A percentile compares a stretch with the other conserved stretches of the same genome.
Conservation (phyloP, 2,113 vertebrate genomes). For the Chamaetylas fuelleborni region DNA sequence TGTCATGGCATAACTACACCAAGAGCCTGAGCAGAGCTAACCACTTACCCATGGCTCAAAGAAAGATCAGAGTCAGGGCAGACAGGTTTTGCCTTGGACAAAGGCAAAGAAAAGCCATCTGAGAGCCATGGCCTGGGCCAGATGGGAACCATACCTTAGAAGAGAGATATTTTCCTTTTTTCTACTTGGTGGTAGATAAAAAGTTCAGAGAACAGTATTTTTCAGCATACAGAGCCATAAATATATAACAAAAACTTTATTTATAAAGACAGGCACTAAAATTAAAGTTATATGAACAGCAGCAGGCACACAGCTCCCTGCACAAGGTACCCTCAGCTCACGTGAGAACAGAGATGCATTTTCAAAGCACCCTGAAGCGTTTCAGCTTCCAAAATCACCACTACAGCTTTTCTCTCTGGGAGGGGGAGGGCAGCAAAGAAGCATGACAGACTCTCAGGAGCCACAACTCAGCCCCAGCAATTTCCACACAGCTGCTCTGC, state of each 20-base stretch:
- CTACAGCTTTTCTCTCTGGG: background rate
- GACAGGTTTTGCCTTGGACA: background rate
- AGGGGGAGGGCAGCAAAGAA: background rate
- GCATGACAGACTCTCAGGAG: constrained; percentile 21
- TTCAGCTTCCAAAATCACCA: background rate
- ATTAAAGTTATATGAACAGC: background rate
- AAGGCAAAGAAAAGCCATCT: background rate
- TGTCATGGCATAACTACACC: background rate
- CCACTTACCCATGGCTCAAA: background rate
- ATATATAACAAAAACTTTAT: background rate
- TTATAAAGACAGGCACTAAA: background rate
- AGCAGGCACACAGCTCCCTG: background rate
- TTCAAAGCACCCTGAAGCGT: background rate
- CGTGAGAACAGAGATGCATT: background rate
- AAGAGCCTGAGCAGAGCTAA: background rate
- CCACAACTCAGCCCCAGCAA: background rate
- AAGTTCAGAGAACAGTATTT: background rate
- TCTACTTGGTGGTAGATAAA: background rate
- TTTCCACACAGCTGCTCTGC: constrained; percentile 33
- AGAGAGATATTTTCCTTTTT: background rate
- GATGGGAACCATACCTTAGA: background rate
- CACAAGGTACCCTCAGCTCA: background rate
- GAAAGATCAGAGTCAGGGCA: background rate
- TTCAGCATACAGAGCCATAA: background rate
- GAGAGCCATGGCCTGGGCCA: background rate